Evolutionary conservation across 2,888 invertebrate genomes (phyloP).

Genomic region (Pterobdella sp.): DNA sequence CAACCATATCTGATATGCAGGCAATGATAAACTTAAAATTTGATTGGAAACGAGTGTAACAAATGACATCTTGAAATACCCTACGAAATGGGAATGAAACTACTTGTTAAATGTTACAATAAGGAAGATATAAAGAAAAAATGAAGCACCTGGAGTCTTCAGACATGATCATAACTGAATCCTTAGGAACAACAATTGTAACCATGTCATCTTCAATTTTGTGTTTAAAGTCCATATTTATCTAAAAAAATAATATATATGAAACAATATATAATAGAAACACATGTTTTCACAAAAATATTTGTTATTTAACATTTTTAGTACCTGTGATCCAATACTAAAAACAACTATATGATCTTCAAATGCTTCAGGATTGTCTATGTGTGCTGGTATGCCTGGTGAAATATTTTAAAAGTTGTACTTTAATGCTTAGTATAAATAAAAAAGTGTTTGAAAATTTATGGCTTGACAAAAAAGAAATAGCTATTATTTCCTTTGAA

Average conservation of each 20-base stretch:
- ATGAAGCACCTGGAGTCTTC: slow-evolving; percentile 2
- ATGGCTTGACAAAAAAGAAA: too few species aligned
- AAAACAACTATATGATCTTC: slow-evolving; percentile 77
- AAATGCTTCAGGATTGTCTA: slow-evolving; percentile 90
- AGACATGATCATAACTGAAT: slow-evolving; percentile 15
- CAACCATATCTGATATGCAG: slow-evolving; percentile 48
- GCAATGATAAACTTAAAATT: too few species aligned
- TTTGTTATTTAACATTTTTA: neutral
- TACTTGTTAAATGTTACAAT: neutral
- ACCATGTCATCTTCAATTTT: neutral
- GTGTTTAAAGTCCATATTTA: slow-evolving; percentile 21
- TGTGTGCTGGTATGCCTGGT: slow-evolving; percentile 82
- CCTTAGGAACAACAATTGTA: neutral
- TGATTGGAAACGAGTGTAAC: too few species aligned
- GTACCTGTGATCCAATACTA: slow-evolving; percentile 69
- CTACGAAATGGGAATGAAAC: too few species aligned
- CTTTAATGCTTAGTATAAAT: too few species aligned
- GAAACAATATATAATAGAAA: neutral
- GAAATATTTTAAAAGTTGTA: too few species aligned
- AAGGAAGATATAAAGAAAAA: neutral
- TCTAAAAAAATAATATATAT: neutral
- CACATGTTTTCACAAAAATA: neutral
- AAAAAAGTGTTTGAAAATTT: too few species aligned
- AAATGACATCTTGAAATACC: too few species aligned
- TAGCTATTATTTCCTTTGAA: too few species aligned